Evolutionary conservation across 2,797 vertebrate species (phyloP).

Genomic region (Tapera naevia): DNA sequence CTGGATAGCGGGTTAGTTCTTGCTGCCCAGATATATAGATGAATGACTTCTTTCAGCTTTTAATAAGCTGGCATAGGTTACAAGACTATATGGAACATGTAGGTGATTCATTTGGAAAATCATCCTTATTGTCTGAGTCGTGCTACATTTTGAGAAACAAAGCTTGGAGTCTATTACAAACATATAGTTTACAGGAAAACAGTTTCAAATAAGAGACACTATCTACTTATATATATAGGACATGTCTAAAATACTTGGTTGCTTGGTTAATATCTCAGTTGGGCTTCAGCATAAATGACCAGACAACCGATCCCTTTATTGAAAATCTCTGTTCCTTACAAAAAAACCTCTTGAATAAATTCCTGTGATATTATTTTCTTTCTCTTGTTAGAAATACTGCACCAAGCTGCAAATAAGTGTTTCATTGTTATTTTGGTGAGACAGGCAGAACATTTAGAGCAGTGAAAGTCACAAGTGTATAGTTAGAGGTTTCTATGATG

Average conservation of each 20-base stretch:
- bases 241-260: background rate
- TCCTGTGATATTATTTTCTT: background rate
- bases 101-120: background rate
- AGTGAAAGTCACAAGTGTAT: background rate
- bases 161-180: background rate
- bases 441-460: background rate
- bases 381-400: background rate
- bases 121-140: background rate
- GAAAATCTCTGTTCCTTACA: background rate
- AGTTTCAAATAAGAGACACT: background rate
- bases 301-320: background rate
- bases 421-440: background rate
- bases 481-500: background rate
- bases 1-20: background rate
- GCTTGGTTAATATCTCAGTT: background rate
- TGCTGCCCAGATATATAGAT: accelerated
- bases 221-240: background rate
- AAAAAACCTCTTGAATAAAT: background rate
- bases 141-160: background rate
- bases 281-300: background rate
- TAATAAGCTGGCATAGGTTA: background rate
- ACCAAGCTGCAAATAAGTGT: background rate
- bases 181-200: background rate
- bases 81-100: no score
- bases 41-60: background rate